phyloP scores from a whole-genome alignment of 2,113 vertebrate species.

The Clarias macrocephalus region DNA sequence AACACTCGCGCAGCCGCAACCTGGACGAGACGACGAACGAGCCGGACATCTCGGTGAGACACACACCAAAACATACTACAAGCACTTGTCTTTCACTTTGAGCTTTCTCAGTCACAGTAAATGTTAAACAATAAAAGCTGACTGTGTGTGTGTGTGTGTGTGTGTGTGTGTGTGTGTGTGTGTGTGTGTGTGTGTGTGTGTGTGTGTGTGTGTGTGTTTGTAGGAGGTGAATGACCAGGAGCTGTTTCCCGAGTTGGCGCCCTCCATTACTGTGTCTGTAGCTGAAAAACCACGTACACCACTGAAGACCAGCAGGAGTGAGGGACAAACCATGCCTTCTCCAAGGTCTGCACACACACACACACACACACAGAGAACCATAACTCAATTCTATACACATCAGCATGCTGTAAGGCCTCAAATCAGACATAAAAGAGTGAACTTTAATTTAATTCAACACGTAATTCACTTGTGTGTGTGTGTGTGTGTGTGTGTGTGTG shows the following conservation, averaged over 20 bases:
- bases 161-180: slow-evolving; percentile 44
- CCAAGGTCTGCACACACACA: slow-evolving; percentile 71
- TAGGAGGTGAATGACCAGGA: slow-evolving; percentile 83
- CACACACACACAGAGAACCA: background rate
- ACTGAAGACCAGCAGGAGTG: slow-evolving; percentile 79
- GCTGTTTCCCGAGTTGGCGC: slow-evolving; percentile 72
- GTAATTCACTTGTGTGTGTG: too few relatives aligned
- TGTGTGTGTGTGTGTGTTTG: slow-evolving; percentile 52
- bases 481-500: too few relatives aligned
- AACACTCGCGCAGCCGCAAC: slow-evolving; percentile 79
- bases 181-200: slow-evolving; percentile 44
- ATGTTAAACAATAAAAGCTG: background rate
- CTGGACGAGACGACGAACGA: slow-evolving; percentile 80
- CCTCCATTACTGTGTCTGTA: slow-evolving; percentile 78
- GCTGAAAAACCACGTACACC: slow-evolving; percentile 85
- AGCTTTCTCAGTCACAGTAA: background rate
- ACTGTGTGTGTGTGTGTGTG: background rate
- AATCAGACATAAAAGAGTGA: background rate
- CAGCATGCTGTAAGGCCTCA: too few relatives aligned
- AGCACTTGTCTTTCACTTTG: background rate
- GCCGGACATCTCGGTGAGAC: slow-evolving; percentile 76
- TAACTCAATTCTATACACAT: background rate
- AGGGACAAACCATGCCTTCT: slow-evolving; percentile 77
- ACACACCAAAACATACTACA: background rate
- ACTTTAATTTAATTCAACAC: background rate